A percentile compares a stretch with the other conserved stretches of the same genome.
phyloP scores from a whole-genome alignment of 2,888 invertebrate species.

The Leucophenga montana region DNA sequence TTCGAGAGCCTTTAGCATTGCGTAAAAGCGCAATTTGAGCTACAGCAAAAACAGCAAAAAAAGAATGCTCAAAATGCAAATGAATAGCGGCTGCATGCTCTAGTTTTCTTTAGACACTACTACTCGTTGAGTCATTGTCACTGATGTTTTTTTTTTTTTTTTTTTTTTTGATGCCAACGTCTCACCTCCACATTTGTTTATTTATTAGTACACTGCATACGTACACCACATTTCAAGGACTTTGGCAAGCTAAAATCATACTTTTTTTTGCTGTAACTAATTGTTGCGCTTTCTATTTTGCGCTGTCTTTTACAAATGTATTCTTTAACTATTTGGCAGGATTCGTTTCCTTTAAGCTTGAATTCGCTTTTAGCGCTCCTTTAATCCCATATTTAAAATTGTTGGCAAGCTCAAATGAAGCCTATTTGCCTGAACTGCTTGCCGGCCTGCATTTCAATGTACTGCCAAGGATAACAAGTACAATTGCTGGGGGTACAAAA shows the following conservation, averaged over 20 bases:
- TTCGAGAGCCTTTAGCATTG: constrained; percentile 17
- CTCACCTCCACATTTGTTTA: background rate
- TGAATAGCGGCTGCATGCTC: constrained; percentile 6
- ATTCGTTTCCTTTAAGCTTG: constrained; percentile 34
- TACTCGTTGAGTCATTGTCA: constrained; percentile 6
- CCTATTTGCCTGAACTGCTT: constrained; percentile 54
- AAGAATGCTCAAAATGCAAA: background rate
- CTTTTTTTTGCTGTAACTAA: constrained; percentile 10
- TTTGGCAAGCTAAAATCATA: background rate
- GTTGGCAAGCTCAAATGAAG: constrained; percentile 54
- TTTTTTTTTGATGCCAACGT: too few species aligned
- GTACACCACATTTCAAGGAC: constrained; percentile 12
- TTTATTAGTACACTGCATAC: constrained; percentile 10
- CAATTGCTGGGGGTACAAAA: background rate
- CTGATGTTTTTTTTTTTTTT: background rate
- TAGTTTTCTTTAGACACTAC: background rate
- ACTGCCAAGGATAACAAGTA: background rate
- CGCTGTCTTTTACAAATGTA: constrained; percentile 28
- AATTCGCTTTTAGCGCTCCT: constrained; percentile 56
- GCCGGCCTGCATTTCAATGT: constrained; percentile 12
- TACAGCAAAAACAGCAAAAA: constrained; percentile 4
- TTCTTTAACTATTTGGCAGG: background rate
- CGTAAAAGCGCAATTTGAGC: constrained; percentile 19
- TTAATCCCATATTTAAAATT: constrained; percentile 45
- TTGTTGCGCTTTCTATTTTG: constrained; percentile 54